Conservation (phyloP, 2,888 invertebrate genomes). For the Rhopalosiphum nymphaeae region DNA sequence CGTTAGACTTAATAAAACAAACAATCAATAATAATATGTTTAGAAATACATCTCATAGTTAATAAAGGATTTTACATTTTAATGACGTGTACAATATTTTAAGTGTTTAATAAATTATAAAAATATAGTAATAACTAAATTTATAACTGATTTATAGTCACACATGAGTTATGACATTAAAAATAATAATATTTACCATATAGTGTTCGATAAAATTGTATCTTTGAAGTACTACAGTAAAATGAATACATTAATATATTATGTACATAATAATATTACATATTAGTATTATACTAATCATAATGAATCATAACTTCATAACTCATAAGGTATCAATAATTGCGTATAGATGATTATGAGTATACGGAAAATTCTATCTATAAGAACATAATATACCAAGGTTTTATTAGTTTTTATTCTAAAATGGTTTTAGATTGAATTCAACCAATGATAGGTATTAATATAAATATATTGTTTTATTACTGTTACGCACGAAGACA, state of each 20-base stretch:
- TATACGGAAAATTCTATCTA: not conserved
- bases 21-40: not conserved
- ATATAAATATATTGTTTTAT: not conserved
- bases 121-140: not conserved
- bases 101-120: not conserved
- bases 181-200: not conserved
- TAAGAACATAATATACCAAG: not conserved
- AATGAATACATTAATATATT: not conserved
- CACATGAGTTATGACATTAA: not conserved
- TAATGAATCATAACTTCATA: no score
- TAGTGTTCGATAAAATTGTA: not conserved
- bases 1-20: not conserved
- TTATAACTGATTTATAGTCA: not conserved
- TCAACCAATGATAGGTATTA: not conserved
- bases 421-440: not conserved
- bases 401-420: not conserved
- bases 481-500: not conserved
- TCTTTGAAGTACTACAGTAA: not conserved
- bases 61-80: not conserved
- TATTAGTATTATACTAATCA: not conserved
- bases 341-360: not conserved
- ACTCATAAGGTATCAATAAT: not conserved
- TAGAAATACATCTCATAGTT: not conserved
- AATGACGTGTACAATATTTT: not conserved
- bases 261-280: not conserved